Conservation (phyloP, 2,888 invertebrate genomes). For the Acleris laterana region DNA sequence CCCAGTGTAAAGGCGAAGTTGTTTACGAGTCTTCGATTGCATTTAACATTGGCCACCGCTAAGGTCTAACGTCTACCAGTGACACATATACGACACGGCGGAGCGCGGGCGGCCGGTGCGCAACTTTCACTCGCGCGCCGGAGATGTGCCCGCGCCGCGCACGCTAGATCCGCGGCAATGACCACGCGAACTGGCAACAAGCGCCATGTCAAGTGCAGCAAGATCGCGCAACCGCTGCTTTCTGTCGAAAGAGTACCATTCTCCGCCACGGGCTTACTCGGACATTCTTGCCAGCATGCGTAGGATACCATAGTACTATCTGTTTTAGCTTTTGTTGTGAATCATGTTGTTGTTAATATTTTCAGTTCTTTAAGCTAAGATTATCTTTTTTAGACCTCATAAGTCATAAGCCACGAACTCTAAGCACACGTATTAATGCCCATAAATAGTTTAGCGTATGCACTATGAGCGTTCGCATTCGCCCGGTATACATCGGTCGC, state of each 20-base stretch:
- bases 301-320: too few relatives aligned
- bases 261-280: too few relatives aligned
- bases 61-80: conserved; percentile 36
- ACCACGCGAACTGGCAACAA: conserved; percentile 56
- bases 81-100: conserved; percentile 38
- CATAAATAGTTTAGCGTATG: too few relatives aligned
- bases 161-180: conserved; percentile 59
- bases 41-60: conserved; percentile 34
- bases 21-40: conserved; percentile 21
- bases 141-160: conserved; percentile 49
- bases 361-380: too few relatives aligned
- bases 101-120: conserved; percentile 39
- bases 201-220: conserved; percentile 68
- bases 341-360: too few relatives aligned
- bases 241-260: too few relatives aligned
- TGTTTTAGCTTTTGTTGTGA: too few relatives aligned
- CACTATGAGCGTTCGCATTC: too few relatives aligned
- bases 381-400: too few relatives aligned
- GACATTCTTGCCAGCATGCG: too few relatives aligned
- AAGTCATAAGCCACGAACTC: too few relatives aligned
- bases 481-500: conserved; percentile 5
- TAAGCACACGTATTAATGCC: too few relatives aligned
- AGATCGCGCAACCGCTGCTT: neutral
- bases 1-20: conserved; percentile 17
- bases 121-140: conserved; percentile 72